Base-by-base conservation (phyloP, 2,797 vertebrate genomes). In the Distichodus sexfasciatus region DNA sequence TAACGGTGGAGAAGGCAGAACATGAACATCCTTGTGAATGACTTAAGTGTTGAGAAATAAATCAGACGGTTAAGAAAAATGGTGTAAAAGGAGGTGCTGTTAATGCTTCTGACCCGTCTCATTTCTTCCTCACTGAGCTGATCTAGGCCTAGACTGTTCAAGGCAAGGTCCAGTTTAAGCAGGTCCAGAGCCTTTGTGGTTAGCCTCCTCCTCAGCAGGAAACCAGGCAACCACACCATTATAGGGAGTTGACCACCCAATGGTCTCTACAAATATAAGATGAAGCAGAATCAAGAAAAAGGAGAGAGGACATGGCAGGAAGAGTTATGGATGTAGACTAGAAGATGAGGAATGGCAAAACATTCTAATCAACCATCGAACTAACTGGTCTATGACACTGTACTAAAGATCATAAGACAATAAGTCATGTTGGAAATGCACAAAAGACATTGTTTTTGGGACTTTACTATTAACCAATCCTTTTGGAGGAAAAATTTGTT, bases 241-340 rank as follows among this genome's bases (percentile, higher is more conserved):
- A 93, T 86, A 55, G 92, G 86, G 80, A 93, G 76, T 50, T 91
- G 86, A 7, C 23, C 86, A 76, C 90, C 89, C 44, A 93, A 81
- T 40, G 81, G 79, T 84, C 79, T 89, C 91, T 92, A 43, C 10
- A 41, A n/a, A n/a, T 29, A 29, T 17, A 23, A 50, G 19, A 29
- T 6, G 2, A 31, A 19, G 17, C 19, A 66, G 11, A 46, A 47
- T 26, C 17, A 1, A 31, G 55, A 33, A 59, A 44, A 23, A 21
- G 15, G 3, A 17, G n/a, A 4, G 28, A 26, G 6, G 47, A 21
- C 0, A 14, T 2, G 4, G 36, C 46, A 51, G 15, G 24, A 41
- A 29, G 36, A 11, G 7, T 4, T 6, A 44, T n/a, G n/a, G n/a
- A n/a, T n/a, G n/a, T n/a, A n/a, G n/a, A n/a, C n/a, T n/a, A n/a